phyloP scores from a whole-genome alignment of 2,888 invertebrate genomes.

The Willowsia nigromaculata region DNA sequence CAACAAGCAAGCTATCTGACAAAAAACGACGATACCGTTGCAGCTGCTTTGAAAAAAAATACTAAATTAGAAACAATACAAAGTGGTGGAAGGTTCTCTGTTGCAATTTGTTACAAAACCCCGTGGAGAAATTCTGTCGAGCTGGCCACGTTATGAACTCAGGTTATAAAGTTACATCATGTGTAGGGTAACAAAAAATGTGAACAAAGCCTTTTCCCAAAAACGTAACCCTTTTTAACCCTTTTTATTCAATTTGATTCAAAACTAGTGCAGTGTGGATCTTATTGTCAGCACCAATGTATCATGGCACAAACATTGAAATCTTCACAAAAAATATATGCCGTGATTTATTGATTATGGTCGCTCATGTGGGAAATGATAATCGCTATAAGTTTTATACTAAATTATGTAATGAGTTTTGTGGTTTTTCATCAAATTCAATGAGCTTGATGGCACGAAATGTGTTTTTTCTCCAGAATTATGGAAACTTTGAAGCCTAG shows the following conservation, averaged over 20 bases:
- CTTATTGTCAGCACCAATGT: background rate
- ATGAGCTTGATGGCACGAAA: conserved; percentile 5
- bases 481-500: conserved; percentile 14
- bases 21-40: too few relatives aligned
- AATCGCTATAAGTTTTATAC: background rate
- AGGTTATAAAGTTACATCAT: background rate
- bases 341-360: conserved; percentile 54
- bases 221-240: conserved; percentile 29
- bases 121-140: too few relatives aligned
- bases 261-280: background rate
- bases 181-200: background rate
- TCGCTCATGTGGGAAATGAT: conserved; percentile 47
- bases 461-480: background rate
- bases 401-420: conserved; percentile 45
- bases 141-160: background rate
- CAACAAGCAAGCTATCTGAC: too few relatives aligned
- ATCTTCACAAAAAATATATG: background rate
- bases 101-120: too few relatives aligned
- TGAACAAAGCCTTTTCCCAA: background rate
- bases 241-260: background rate
- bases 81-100: too few relatives aligned
- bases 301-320: background rate
- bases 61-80: too few relatives aligned
- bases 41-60: too few relatives aligned
- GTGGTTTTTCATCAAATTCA: conserved; percentile 53